phyloP scores from a whole-genome alignment of 1,140 invertebrate species.

The Caenorhabditis inopinata region DNA sequence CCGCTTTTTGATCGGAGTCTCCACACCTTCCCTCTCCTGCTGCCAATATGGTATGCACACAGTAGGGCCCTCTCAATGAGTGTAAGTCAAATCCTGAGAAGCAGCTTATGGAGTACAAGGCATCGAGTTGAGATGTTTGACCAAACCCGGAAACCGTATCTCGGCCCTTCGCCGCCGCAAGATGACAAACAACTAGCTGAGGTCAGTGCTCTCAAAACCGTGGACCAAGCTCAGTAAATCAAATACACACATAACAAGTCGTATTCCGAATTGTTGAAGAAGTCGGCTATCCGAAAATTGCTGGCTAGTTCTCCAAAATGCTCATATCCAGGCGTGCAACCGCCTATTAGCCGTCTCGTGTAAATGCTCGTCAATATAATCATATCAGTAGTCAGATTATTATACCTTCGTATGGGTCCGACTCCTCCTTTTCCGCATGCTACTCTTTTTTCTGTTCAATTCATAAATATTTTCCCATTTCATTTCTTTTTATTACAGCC shows the following conservation, averaged over 20 bases:
- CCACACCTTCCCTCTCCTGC: not conserved
- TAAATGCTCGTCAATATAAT: not conserved
- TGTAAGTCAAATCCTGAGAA: conserved; percentile 11
- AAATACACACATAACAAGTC: conserved; percentile 17
- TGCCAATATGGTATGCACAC: conserved; percentile 6
- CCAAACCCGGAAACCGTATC: conserved; percentile 44
- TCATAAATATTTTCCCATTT: not conserved
- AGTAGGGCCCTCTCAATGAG: not conserved
- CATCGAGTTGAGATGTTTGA: conserved; percentile 36
- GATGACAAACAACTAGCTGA: conserved; percentile 32
- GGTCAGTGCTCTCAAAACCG: conserved; percentile 40
- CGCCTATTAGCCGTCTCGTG: not conserved
- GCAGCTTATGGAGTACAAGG: not conserved
- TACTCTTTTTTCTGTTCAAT: not conserved
- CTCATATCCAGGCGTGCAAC: not conserved
- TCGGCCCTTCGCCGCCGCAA: conserved; percentile 1
- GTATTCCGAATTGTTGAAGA: not conserved
- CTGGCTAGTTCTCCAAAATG: not conserved
- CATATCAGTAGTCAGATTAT: not conserved
- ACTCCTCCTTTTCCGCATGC: not conserved
- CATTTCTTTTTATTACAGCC: not conserved
- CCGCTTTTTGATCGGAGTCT: not conserved
- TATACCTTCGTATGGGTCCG: conserved; percentile 4
- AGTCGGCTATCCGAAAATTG: not conserved
- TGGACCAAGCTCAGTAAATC: conserved; percentile 33